Base-by-base conservation (phyloP, 1,140 invertebrate species). In the Drosophila takahashii region DNA sequence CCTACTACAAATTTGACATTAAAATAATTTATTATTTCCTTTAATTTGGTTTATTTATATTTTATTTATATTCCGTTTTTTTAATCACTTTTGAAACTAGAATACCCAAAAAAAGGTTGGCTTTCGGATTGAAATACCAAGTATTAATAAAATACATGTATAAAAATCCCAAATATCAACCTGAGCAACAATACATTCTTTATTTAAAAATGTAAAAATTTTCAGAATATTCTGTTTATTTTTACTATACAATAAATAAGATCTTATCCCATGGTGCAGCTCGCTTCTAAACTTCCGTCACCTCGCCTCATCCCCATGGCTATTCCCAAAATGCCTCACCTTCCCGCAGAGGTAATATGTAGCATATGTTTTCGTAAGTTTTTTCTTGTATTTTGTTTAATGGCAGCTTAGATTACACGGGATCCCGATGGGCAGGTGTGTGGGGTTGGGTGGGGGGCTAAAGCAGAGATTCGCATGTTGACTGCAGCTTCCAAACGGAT, bases 341-440 rank as follows among this genome's bases (percentile, higher is more conserved):
- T 52, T 58, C 58, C 72, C 64, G 62, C 79, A 77, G 71, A 80
- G 79, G 84, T 87, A 87, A 89, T 89, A 90, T 90, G 84, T 89
- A 89, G 84, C 84, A 89, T 90, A 89, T 89, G 84, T 89, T 89
- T 89, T 89, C 80, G 84, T 87, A 87, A 89, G 83, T 87, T 87
- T 87, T 70, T 87, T 87, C 84, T 87, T 87, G 84, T 89, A 89
- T 89, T 87, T 87, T 89, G 79, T 89, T 89, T 89, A 89, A 89
- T 89, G 84, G 84, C 84, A 89, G 84, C 84, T 89, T 89, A 85
- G 84, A 89, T 89, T 89, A 89, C 84, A 89, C 64, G 77, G 53
- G 53, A 54, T 37, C 16, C 16, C 60, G 44, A 58, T 57, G 69
- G 51, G 29, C 71, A 72, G 79, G 71, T 66, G 60, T 37, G 77